Percentiles rank a stretch among this genome's conserved stretches.
These are phyloP conservation scores for Tiliacea aurago DNA, from an alignment of 2,888 invertebrate species.

Conservation along the genomic window DNA sequence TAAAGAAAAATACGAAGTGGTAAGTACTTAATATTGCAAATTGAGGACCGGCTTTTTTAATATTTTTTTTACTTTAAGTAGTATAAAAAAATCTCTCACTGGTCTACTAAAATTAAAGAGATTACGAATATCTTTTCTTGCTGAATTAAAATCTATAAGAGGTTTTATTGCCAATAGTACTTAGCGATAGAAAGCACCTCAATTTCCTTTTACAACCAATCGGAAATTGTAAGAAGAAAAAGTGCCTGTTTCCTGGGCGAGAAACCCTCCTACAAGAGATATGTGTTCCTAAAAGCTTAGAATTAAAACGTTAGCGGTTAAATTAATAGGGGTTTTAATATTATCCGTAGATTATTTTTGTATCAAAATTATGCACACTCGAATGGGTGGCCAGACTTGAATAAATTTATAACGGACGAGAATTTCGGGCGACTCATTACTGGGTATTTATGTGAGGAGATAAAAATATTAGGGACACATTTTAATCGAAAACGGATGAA, in stretches of 20 bases:
- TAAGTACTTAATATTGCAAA: background rate
- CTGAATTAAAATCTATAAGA: constrained; percentile 1
- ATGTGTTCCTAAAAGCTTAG: constrained; percentile 62
- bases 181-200: constrained; percentile 57
- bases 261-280: constrained; percentile 62
- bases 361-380: constrained; percentile 90
- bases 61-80: no score
- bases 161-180: constrained; percentile 24
- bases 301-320: constrained; percentile 70
- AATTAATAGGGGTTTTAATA: constrained; percentile 86
- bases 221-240: constrained; percentile 82
- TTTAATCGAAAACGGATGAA: constrained; percentile 89
- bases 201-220: constrained; percentile 78
- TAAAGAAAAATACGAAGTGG: background rate
- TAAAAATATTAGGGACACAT: constrained; percentile 90
- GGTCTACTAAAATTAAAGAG: background rate
- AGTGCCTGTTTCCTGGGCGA: constrained; percentile 81
- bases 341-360: constrained; percentile 87
- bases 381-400: constrained; percentile 85
- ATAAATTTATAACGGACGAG: constrained; percentile 88
- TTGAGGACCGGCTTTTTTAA: no score
- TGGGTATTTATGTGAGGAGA: constrained; percentile 89
- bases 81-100: background rate
- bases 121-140: background rate
- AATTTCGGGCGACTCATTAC: constrained; percentile 89